These are phyloP conservation scores for Arizona elegans DNA, from an alignment of 2,113 vertebrate genomes.

Conservation along the genomic window DNA sequence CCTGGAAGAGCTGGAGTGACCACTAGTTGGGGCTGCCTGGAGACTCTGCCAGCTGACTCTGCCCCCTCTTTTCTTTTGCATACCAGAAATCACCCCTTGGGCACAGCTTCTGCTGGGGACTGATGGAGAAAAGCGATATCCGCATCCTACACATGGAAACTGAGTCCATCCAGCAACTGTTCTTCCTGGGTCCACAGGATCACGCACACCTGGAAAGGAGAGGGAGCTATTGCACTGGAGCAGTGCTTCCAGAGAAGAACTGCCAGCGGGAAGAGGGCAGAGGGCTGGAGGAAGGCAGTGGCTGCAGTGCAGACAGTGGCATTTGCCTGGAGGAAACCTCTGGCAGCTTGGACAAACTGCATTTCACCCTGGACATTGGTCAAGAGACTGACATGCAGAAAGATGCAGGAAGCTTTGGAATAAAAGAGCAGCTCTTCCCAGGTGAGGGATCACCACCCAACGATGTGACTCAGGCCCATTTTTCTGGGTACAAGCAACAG, in stretches of 20 bases:
- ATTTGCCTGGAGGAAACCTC: constrained; percentile 61
- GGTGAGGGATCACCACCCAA: fast-evolving
- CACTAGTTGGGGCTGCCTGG: background rate
- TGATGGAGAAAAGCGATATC: background rate
- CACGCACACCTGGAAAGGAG: background rate
- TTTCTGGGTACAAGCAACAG: constrained; percentile 68
- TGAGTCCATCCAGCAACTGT: constrained; percentile 50
- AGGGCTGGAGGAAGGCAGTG: constrained; percentile 48
- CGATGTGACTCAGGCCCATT: background rate
- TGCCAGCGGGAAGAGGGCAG: background rate
- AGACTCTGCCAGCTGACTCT: background rate
- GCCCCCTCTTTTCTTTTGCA: background rate
- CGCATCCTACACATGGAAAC: fast-evolving
- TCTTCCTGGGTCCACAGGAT: constrained; percentile 42
- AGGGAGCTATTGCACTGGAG: fast-evolving
- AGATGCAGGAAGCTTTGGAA: constrained; percentile 46
- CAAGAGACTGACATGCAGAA: fast-evolving
- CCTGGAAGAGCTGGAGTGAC: no score
- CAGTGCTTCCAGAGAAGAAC: constrained; percentile 5
- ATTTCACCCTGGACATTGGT: constrained; percentile 17
- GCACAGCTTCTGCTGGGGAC: constrained; percentile 23
- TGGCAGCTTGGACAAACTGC: background rate
- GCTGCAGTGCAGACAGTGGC: constrained; percentile 59
- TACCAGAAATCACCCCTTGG: constrained; percentile 62
- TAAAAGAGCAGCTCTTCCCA: background rate